A percentile compares a stretch with the other conserved stretches of the same genome.
Conservation (phyloP, 2,888 invertebrate species). For the Melolontha melolontha region DNA sequence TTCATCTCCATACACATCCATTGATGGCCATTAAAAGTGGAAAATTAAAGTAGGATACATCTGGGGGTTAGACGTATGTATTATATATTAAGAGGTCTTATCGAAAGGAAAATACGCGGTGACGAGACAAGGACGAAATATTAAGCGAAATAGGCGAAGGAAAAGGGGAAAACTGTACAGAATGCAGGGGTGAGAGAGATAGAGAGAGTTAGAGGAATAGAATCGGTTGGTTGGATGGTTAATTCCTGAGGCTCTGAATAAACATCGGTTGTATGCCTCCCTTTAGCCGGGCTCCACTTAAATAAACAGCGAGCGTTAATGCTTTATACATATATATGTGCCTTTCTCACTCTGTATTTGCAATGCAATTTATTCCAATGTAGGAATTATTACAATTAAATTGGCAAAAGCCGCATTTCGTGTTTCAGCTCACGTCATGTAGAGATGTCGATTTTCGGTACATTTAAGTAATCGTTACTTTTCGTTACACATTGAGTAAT, state of each 20-base stretch:
- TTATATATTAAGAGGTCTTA: conserved; percentile 58
- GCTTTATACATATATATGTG: background rate
- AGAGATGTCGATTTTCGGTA: too few relatives aligned
- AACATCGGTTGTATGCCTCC: conserved; percentile 56
- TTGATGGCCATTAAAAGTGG: conserved; percentile 28
- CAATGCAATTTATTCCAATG: conserved; percentile 58
- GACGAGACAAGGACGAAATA: conserved; percentile 5
- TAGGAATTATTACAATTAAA: conserved; percentile 62
- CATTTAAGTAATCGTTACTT: too few relatives aligned
- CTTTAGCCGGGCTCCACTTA: conserved; percentile 42
- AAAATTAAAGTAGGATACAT: conserved; percentile 44
- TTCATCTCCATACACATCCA: too few relatives aligned
- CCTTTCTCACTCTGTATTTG: conserved; percentile 56
- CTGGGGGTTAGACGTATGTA: conserved; percentile 46
- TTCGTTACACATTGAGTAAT: too few relatives aligned
- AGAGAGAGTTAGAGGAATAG: conserved; percentile 37
- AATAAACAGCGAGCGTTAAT: conserved; percentile 12
- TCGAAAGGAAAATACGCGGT: conserved; percentile 56
- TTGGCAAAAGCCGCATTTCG: conserved; percentile 60
- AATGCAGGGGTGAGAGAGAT: background rate
- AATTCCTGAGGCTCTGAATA: conserved; percentile 64
- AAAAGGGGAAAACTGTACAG: background rate
- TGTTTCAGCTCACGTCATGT: background rate
- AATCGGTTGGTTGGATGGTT: conserved; percentile 58
- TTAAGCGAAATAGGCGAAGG: conserved; percentile 9